Conservation (phyloP, 1,140 invertebrate genomes). For the Wiebesia pumilae region DNA sequence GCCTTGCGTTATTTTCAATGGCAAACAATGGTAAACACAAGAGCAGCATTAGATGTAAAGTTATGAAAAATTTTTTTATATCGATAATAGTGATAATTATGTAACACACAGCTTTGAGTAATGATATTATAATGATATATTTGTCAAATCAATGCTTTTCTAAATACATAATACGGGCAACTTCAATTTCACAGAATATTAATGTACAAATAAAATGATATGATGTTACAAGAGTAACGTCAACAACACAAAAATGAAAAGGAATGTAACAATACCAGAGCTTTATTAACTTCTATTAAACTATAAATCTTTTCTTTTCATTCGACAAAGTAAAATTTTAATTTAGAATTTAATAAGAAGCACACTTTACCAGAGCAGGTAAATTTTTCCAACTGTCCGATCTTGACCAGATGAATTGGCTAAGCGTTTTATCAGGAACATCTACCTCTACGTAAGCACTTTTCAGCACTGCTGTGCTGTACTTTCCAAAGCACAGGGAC, state of each 20-base stretch:
- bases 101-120: no score
- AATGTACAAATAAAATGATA: background rate
- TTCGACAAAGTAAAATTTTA: background rate
- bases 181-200: background rate
- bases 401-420: slow-evolving; percentile 56
- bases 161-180: background rate
- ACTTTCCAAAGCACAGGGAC: slow-evolving; percentile 37
- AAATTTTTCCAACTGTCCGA: slow-evolving; percentile 51
- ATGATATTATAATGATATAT: background rate
- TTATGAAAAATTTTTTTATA: no score
- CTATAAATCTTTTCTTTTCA: background rate
- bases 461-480: slow-evolving; percentile 52
- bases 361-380: slow-evolving; percentile 56
- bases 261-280: background rate
- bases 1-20: background rate
- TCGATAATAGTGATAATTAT: no score
- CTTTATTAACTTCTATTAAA: background rate
- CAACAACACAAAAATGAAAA: background rate
- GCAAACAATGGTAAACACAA: background rate
- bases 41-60: no score
- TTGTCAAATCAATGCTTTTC: slow-evolving; percentile 11
- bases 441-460: slow-evolving; percentile 73
- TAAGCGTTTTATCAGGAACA: slow-evolving; percentile 73
- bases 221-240: background rate
- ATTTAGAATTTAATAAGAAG: slow-evolving; percentile 10